Conservation (phyloP, 1,140 invertebrate species). For the Tribolium madens region DNA sequence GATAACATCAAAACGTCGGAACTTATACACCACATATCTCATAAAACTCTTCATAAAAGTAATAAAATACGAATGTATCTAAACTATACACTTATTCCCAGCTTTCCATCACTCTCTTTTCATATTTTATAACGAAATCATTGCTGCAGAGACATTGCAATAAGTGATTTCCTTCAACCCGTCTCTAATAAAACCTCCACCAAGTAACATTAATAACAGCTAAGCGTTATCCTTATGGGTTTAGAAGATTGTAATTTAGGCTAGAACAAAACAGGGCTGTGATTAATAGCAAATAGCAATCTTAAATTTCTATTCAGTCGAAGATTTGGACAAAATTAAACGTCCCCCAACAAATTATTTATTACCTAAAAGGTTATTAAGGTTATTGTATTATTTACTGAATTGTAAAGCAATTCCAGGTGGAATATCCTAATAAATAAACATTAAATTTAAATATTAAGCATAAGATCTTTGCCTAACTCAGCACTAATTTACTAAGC, state of each 20-base stretch:
- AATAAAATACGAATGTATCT: conserved; percentile 36
- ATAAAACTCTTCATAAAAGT: conserved; percentile 39
- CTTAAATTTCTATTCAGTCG: neutral
- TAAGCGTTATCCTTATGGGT: neutral
- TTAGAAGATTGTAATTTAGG: neutral
- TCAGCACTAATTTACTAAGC: too few species aligned
- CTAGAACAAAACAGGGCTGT: neutral
- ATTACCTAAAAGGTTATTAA: neutral
- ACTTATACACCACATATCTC: conserved; percentile 37
- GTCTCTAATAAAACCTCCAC: neutral
- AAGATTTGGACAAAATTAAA: conserved; percentile 6
- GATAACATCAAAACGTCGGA: conserved; percentile 35
- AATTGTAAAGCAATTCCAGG: neutral
- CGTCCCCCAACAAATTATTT: neutral
- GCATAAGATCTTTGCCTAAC: too few species aligned
- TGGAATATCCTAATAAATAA: neutral
- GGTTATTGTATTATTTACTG: neutral
- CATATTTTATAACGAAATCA: conserved; percentile 23
- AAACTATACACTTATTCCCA: conserved; percentile 20
- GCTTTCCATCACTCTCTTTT: neutral
- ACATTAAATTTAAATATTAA: neutral
- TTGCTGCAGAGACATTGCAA: neutral
- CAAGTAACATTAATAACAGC: neutral
- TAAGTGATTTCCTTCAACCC: neutral
- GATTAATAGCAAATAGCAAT: neutral